phyloP scores from a whole-genome alignment of 2,797 vertebrate genomes.

The Takifugu ocellatus region DNA sequence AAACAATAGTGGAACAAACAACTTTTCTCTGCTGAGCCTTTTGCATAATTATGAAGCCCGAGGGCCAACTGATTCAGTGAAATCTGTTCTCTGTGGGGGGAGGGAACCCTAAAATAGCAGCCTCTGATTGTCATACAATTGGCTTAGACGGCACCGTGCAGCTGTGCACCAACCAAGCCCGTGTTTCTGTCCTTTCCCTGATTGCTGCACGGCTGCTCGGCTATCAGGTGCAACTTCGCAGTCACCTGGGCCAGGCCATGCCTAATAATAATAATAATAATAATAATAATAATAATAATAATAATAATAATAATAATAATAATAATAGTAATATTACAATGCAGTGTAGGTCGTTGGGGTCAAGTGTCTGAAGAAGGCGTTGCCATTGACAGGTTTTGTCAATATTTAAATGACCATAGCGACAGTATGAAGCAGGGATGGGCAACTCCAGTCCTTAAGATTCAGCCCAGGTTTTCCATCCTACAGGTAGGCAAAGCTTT shows the following conservation, averaged over 20 bases:
- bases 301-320: too few species aligned
- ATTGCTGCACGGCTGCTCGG: slow-evolving; percentile 73
- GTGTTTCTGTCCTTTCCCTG: slow-evolving; percentile 80
- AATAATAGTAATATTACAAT: too few species aligned
- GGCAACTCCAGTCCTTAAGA: slow-evolving; percentile 60
- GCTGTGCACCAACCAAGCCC: slow-evolving; percentile 73
- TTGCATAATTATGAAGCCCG: slow-evolving; percentile 79
- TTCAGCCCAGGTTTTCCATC: slow-evolving; percentile 29
- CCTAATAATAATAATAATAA: slow-evolving; percentile 24
- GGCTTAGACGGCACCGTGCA: slow-evolving; percentile 76
- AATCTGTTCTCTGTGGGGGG: slow-evolving; percentile 74
- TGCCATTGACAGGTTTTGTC: slow-evolving; percentile 13
- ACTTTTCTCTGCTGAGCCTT: slow-evolving; percentile 71
- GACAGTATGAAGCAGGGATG: slow-evolving; percentile 60
- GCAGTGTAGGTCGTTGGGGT: too few species aligned
- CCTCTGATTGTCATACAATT: slow-evolving; percentile 81
- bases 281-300: too few species aligned
- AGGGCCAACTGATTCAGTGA: slow-evolving; percentile 77
- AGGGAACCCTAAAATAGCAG: slow-evolving; percentile 78
- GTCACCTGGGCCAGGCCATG: slow-evolving; percentile 38
- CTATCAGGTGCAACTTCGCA: slow-evolving; percentile 75
- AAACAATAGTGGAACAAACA: slow-evolving; percentile 76
- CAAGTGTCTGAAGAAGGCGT: too few species aligned
- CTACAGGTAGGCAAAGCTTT: neutral
- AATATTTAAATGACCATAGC: slow-evolving; percentile 60